Evolutionary conservation across 2,113 vertebrate species (phyloP), one percentile per base, ranked within the genome.

Genomic region (Solea senegalensis): DNA sequence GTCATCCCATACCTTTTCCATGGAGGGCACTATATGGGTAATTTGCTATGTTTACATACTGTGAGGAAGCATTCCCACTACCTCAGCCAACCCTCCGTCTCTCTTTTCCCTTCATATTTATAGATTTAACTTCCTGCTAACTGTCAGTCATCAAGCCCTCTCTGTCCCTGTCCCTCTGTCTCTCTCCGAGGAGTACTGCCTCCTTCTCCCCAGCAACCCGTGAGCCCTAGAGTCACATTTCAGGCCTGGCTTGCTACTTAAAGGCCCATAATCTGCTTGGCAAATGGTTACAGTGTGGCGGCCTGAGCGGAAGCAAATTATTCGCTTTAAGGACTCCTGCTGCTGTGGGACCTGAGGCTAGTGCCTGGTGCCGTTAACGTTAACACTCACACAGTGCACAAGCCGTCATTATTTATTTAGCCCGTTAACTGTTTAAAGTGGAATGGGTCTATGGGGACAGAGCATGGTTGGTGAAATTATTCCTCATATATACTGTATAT

Each of bases 361-460:
- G 89, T 91, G 86, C 84, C 86, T 90, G 82, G 75, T 89, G 90
- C 80, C 87, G 78, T 88, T 91, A 87, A 86, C 81, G 51, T 78
- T 81, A 73, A 76, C 72, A 69, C 75, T 73, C 77, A 68, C 66
- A 84, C 74, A 68, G 85, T 26, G 61, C 71, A 74, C 40, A 85
- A 87, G 88, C 86, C 92, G 86, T 94, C 90, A 95, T 96, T 95
- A 95, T 95, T 96, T 95, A 96, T 96, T 96, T 96, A 96, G 92
- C 92, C 94, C 89, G 90, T 94, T 94, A 95, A 94, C 92, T 93
- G 93, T 94, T 95, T 95, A 94, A 94, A 94, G 93, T 90, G 89
- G 88, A 92, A 80, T 74, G 88, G 88, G 87, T 90, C 93, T 88
- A 72, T 65, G 43, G 93, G 94, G 94, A 94, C 69, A 68, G 70